Base-by-base conservation (phyloP, 2,113 vertebrate genomes). In the Blennius ocellaris region DNA sequence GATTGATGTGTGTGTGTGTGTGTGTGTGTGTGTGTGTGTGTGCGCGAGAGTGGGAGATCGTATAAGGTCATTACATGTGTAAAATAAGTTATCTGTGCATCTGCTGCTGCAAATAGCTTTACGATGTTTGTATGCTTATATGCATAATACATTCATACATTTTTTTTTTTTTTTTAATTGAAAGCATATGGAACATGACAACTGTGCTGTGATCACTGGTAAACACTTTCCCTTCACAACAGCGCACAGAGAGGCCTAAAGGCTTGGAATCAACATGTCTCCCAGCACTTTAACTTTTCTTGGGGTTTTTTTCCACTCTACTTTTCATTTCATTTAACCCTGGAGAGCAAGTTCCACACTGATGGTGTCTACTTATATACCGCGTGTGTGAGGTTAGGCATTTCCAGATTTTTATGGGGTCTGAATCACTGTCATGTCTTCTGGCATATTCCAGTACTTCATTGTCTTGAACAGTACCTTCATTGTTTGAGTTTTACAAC, bases 181-280 rank as follows among this genome's bases (percentile, higher is more conserved):
- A 73, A 37, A 50, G 40, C 44, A 47, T 41, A 73, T 69, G 17
- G 40, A 51, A 55, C 53, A 58, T 76, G 53, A 82, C 64, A 67
- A 59, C 52, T 50, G 52, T 36, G 11, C 61, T 49, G 43, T 56
- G 58, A 61, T 54, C 40, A 12, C 50, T 45, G 59, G 59, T 51
- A 53, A 71, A 63, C 49, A 75, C 39, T 50, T 53, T n/a, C 21
- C 44, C 64, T n/a, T 73, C 41, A 61, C 41, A 50, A 62, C 47
- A 43, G 12, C 40, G 55, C 11, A 38, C 12, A 0, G 21, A 39
- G 16, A 11, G 63, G 55, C 51, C 41, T 70, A 14, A 64, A 16
- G 6, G 40, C 43, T 74, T 66, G 48, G 40, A 74, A 67, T 68
- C 30, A 45, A 47, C 48, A 16, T 51, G 59, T 66, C 72, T 53